These are phyloP conservation scores for Varanus komodoensis DNA, from an alignment of 2,113 vertebrate species.

Conservation along the genomic window DNA sequence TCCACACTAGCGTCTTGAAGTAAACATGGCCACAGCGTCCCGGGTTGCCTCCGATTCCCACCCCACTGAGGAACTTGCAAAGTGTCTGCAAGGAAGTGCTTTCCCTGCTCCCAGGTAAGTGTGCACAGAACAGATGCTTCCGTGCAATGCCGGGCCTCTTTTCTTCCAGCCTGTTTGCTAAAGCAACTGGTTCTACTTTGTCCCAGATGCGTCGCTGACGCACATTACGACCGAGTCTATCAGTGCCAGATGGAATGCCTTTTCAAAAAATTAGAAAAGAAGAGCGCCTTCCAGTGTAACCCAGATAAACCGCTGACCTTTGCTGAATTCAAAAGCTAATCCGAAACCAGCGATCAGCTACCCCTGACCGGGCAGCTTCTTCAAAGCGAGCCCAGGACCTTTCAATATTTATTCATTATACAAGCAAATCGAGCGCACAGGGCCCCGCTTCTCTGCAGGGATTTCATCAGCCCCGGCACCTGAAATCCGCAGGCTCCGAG, in stretches of 20 bases:
- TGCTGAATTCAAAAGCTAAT: slow-evolving; percentile 14
- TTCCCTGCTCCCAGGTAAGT: too few relatives aligned
- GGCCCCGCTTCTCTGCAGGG: slow-evolving; percentile 40
- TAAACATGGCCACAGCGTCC: neutral
- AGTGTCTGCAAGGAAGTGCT: too few relatives aligned
- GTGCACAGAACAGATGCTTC: neutral
- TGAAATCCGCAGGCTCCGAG: neutral
- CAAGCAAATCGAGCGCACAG: slow-evolving; percentile 45
- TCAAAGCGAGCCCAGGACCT: slow-evolving; percentile 71
- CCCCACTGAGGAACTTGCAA: neutral
- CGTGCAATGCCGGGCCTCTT: neutral
- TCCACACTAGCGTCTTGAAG: neutral
- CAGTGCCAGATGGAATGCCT: slow-evolving; percentile 1
- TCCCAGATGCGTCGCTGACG: neutral
- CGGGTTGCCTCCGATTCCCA: neutral
- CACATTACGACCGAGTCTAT: neutral
- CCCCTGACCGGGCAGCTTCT: slow-evolving; percentile 69
- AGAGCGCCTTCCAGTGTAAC: slow-evolving; percentile 9
- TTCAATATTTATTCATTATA: slow-evolving; percentile 70
- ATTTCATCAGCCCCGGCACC: slow-evolving; percentile 56
- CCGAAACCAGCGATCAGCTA: slow-evolving; percentile 41
- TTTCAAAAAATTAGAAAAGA: neutral
- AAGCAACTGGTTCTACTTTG: neutral
- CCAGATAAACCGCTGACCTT: slow-evolving; percentile 46
- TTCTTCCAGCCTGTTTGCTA: neutral